phyloP scores from a whole-genome alignment of 2,797 vertebrate species.

The Notamacropus eugenii region DNA sequence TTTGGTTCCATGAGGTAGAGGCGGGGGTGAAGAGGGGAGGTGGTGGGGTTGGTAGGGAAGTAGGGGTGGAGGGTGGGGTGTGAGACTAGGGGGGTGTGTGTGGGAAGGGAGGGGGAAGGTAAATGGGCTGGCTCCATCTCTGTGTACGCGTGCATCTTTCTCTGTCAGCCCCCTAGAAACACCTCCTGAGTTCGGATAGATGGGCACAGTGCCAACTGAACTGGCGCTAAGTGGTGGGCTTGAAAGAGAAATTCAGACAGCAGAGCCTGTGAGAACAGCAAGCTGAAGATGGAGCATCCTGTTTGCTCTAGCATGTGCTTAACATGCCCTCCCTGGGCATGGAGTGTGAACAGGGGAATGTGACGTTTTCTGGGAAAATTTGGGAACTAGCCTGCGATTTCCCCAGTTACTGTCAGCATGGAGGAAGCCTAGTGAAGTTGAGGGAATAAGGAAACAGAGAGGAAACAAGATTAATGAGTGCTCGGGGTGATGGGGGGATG shows the following conservation, averaged over 20 bases:
- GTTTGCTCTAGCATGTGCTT: conserved; percentile 22
- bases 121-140: background rate
- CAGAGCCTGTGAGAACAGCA: conserved; percentile 41
- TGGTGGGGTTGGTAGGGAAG: background rate
- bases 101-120: background rate
- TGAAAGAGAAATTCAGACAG: conserved; percentile 44
- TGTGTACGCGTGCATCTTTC: background rate
- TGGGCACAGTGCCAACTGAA: conserved; percentile 78
- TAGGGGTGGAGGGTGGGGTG: conserved; percentile 2
- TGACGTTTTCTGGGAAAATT: conserved; percentile 79
- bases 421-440: conserved; percentile 52
- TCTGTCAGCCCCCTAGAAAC: conserved; percentile 18
- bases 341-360: conserved; percentile 48
- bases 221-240: conserved; percentile 63
- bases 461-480: conserved; percentile 79
- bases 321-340: background rate
- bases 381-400: conserved; percentile 77
- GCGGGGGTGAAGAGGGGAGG: conserved; percentile 22
- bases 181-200: conserved; percentile 68
- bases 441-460: conserved; percentile 70
- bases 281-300: background rate
- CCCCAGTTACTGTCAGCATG: conserved; percentile 76
- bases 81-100: background rate
- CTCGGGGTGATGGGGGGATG: conserved; percentile 54
- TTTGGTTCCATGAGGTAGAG: conserved; percentile 80